Evolutionary conservation across 2,113 vertebrate genomes (phyloP), one percentile per base, ranked within the genome.

Genomic region (Forbesichthys agassizii): DNA sequence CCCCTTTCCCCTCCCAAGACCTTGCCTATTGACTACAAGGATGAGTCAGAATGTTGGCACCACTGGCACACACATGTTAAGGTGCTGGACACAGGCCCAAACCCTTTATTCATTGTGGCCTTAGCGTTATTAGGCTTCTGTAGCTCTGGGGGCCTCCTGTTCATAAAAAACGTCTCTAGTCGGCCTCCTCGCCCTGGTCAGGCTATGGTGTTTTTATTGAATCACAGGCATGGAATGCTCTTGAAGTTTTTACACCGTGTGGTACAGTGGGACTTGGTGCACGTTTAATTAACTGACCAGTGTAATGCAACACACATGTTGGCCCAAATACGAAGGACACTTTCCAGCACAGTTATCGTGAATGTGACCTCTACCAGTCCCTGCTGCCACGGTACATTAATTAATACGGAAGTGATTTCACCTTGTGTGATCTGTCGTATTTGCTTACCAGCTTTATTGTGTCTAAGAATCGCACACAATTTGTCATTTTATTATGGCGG

Each of bases 211-310:
- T 61, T 49, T 27, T 60, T 42, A 76, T 33, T 60, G 74, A 73
- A 56, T 57, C 33, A 59, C 61, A 75, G 68, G 58, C 69, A 58
- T 71, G 84, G 64, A 82, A 71, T 82, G 72, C 61, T 72, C 62
- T 81, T 74, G 71, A 78, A 73, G 71, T 78, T 70, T 85, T 75
- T 71, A 77, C 57, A 85, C 74, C 61, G 69, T 77, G 48, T 80
- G 42, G 64, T 73, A 67, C 65, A 68, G 42, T 73, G 71, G 61
- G 55, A 68, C 47, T 74, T 69, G 61, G 55, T 33, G 59, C 54
- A 66, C 54, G 81, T 91, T 84, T 83, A 86, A 86, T 77, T 74
- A 86, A 77, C 47, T 13, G 48, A 77, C 75, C 75, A 36, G 62
- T 9, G 20, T 75, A 75, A 74, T 68, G 73, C 69, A 55, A 74